A percentile compares a stretch with the other conserved stretches of the same genome.
Evolutionary conservation across 2,888 invertebrate species (phyloP).

Genomic region (Drosophila differens): DNA sequence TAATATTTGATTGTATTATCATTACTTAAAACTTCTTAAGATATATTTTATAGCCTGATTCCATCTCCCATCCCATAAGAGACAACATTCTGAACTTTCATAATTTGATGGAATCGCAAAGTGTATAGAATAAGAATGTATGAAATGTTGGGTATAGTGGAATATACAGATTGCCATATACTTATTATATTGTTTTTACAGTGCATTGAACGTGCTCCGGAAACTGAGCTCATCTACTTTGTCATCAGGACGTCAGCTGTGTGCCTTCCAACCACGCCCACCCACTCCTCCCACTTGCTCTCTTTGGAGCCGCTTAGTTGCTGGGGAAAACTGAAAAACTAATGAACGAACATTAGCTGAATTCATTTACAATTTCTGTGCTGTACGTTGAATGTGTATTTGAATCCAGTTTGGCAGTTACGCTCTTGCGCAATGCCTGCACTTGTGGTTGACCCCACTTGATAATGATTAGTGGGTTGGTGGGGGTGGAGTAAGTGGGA

Average conservation of each 20-base stretch:
- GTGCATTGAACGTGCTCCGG: conserved; percentile 62
- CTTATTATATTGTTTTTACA: conserved; percentile 2
- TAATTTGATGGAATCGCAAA: not conserved
- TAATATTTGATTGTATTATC: not conserved
- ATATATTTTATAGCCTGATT: not conserved
- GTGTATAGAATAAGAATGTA: not conserved
- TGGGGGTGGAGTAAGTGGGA: not conserved
- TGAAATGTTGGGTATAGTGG: no score
- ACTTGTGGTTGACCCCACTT: conserved; percentile 35
- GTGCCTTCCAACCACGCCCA: not conserved
- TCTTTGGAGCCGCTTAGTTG: conserved; percentile 18
- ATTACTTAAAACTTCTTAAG: not conserved
- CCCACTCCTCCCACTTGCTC: not conserved
- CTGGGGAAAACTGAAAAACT: conserved; percentile 60
- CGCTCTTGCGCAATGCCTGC: conserved; percentile 42
- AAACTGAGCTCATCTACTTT: conserved; percentile 55
- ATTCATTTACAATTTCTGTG: conserved; percentile 55
- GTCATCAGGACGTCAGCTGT: conserved; percentile 59
- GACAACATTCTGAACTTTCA: not conserved
- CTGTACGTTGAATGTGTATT: conserved; percentile 40
- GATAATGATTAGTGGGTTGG: conserved; percentile 4
- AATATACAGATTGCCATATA: not conserved
- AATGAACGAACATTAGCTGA: conserved; percentile 64
- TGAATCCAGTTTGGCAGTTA: conserved; percentile 27
- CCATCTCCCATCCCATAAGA: not conserved